Base-by-base conservation (phyloP, 2,888 invertebrate genomes). In the Mythimna pallens region DNA sequence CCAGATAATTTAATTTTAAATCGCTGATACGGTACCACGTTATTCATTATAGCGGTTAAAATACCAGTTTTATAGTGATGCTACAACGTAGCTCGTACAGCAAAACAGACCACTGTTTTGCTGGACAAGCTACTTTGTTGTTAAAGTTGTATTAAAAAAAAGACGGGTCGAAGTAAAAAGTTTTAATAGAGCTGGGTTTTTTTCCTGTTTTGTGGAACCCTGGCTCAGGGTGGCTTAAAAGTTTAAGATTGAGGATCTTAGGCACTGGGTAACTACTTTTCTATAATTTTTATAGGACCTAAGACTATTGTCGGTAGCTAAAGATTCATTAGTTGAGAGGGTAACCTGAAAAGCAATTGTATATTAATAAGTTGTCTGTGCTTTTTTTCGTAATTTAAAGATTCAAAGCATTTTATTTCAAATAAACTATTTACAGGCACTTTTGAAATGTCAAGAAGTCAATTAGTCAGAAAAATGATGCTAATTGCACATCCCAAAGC, bases 1-100 rank as follows among this genome's bases (percentile, higher is more conserved):
- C 59, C 34, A 70, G 66, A 80, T 76, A 76, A 79, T 76, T 79
- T 79, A 64, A 79, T 79, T 79, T 65, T 59, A 70, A 66, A 80
- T 69, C 65, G 68, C 55, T 59, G 65, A 77, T 58, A 74, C n/a
- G 14, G 17, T n/a, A 58, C 30, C 17, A 3, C 47, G 36, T 73
- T 72, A 63, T 68, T 64, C 25, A 72, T 78, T 64, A 66, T 7
- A 14, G 34, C 34, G 34, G 43, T 47, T 43, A 78, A 22, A 61
- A 59, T 5, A 20, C 14, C 3, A 12, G 30, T 30, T 30, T 3
- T 30, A 30, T 30, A 30, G 3, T 30, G 30, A 30, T 3, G 6
- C 0, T 61, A 73, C 57, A 65, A 67, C 61, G 40, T 76, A 55
- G 34, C 17, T 10, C n/a, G 17, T 6, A 57, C 40, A 43, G 55